Evolutionary conservation across 2,888 invertebrate genomes (phyloP).

Genomic region (Drosophila rellima): DNA sequence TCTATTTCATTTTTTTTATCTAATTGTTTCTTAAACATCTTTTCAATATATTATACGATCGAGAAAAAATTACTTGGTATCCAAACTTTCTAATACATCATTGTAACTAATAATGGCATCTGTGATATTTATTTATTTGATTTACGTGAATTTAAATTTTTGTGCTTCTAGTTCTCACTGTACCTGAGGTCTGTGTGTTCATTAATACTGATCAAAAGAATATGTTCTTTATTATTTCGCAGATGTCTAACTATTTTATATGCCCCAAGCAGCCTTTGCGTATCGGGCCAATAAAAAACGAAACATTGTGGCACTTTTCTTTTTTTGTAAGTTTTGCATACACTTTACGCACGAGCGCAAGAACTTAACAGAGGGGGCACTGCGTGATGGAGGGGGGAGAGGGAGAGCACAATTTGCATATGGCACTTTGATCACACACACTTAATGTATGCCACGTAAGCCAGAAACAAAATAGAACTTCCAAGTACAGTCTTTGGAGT

Average conservation of each 20-base stretch:
- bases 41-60: too few species aligned
- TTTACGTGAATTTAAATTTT: too few species aligned
- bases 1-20: too few species aligned
- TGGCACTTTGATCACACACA: slow-evolving; percentile 71
- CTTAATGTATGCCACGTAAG: slow-evolving; percentile 76
- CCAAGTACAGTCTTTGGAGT: slow-evolving; percentile 42
- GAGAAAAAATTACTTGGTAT: too few species aligned
- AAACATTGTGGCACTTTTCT: slow-evolving; percentile 35
- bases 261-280: too few species aligned
- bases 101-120: too few species aligned
- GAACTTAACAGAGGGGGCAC: not conserved
- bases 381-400: not conserved
- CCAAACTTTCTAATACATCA: too few species aligned
- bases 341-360: slow-evolving; percentile 28
- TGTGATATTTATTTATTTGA: too few species aligned
- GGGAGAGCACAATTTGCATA: slow-evolving; percentile 50
- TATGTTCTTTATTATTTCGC: not conserved
- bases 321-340: slow-evolving; percentile 26
- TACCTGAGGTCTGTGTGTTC: not conserved
- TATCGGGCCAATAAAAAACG: slow-evolving; percentile 9
- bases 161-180: too few species aligned
- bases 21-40: too few species aligned
- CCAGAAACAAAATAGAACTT: slow-evolving; percentile 31
- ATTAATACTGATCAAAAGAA: not conserved
- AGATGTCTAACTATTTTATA: not conserved